These are phyloP conservation scores for Rhopilema esculentum DNA, from an alignment of 30 jellyfish, hydroid and myxozoan genomes.

Conservation along the genomic window DNA sequence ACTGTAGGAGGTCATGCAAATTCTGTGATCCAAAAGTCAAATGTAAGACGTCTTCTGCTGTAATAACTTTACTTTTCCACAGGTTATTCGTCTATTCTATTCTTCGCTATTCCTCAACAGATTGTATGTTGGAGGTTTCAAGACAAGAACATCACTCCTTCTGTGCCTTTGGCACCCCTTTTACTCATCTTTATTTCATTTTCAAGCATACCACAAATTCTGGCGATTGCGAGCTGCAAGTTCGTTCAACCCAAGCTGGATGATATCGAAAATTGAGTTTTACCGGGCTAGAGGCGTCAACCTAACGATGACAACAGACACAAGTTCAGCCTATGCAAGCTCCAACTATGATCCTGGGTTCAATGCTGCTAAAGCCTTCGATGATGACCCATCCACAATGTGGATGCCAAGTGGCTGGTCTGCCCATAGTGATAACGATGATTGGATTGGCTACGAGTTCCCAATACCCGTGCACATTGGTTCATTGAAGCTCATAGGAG, in stretches of 20 bases:
- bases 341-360: slow-evolving; percentile 84
- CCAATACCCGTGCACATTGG: slow-evolving; percentile 89
- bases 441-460: slow-evolving; percentile 95
- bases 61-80: not conserved
- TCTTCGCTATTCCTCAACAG: not conserved
- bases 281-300: slow-evolving; percentile 85
- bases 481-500: slow-evolving; percentile 72
- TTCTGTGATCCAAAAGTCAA: slow-evolving; percentile 77
- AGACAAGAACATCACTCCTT: not conserved
- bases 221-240: slow-evolving; percentile 96
- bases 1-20: slow-evolving; percentile 90
- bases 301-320: slow-evolving; percentile 54
- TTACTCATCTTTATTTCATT: not conserved
- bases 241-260: slow-evolving; percentile 95
- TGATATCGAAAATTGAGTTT: slow-evolving; percentile 75
- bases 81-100: not conserved
- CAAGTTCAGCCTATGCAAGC: slow-evolving; percentile 86
- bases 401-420: slow-evolving; percentile 99
- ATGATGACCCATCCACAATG: slow-evolving; percentile 68
- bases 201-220: slow-evolving; percentile 80
- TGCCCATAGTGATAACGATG: slow-evolving; percentile 84
- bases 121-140: too few species aligned
- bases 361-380: slow-evolving; percentile 88
- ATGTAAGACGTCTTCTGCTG: slow-evolving; percentile 67
- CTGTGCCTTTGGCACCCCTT: not conserved